Conservation (phyloP, 2,888 invertebrate species). For the Fabriciana adippe region DNA sequence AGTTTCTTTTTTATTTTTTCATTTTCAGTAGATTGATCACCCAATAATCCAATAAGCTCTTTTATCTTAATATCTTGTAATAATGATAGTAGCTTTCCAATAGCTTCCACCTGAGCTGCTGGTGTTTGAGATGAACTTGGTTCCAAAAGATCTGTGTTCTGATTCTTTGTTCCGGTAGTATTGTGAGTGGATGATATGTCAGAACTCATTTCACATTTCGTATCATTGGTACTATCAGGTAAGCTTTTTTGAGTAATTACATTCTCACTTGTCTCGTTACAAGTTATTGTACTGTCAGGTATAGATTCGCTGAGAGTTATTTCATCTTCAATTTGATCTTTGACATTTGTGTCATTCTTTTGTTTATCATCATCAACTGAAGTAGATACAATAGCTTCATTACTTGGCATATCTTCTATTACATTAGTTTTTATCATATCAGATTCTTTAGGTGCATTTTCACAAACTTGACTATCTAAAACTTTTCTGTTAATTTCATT, state of each 20-base stretch:
- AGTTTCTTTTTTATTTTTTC: slow-evolving; percentile 82
- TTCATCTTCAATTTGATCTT: slow-evolving; percentile 1
- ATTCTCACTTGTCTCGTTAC: slow-evolving; percentile 41
- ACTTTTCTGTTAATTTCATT: not conserved
- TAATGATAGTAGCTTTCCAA: slow-evolving; percentile 64
- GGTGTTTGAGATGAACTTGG: slow-evolving; percentile 43
- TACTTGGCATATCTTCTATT: slow-evolving; percentile 27
- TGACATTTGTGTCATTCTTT: not conserved
- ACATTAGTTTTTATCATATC: not conserved
- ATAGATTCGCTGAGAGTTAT: slow-evolving; percentile 48
- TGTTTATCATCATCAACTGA: slow-evolving; percentile 45
- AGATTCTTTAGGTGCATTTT: not conserved
- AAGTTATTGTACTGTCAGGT: slow-evolving; percentile 68
- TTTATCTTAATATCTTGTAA: slow-evolving; percentile 77
- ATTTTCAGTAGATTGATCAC: slow-evolving; percentile 66
- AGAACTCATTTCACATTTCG: slow-evolving; percentile 52
- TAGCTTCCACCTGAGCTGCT: slow-evolving; percentile 50
- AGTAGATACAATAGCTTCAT: slow-evolving; percentile 59
- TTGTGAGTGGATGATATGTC: slow-evolving; percentile 59
- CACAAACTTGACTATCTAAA: not conserved
- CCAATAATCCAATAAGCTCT: slow-evolving; percentile 68
- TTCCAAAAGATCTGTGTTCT: slow-evolving; percentile 43
- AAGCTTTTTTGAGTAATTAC: slow-evolving; percentile 41
- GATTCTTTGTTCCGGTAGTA: slow-evolving; percentile 38
- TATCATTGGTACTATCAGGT: slow-evolving; percentile 63